Evolutionary conservation across 92 coral and sea anemone genomes (phyloP).

Genomic region (Scolanthus callimorphus): DNA sequence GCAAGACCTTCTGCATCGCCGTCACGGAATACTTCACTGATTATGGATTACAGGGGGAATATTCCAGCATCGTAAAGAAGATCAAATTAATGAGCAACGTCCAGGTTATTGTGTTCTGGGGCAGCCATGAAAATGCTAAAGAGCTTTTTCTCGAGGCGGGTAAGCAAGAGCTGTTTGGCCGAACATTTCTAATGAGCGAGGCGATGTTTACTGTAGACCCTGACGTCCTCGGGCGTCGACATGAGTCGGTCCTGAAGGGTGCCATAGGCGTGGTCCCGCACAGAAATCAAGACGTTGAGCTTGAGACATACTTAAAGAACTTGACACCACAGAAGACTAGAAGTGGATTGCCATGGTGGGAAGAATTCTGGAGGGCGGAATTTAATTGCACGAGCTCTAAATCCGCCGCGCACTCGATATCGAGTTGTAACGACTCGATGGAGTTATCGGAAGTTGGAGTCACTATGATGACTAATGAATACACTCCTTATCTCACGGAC

Average conservation of each 20-base stretch:
- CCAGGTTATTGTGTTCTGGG: slow-evolving; percentile 55
- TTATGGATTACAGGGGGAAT: slow-evolving; percentile 7
- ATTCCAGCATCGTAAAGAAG: slow-evolving; percentile 20
- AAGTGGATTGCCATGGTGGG: slow-evolving; percentile 36
- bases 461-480: slow-evolving; percentile 23
- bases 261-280: slow-evolving; percentile 43
- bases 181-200: slow-evolving; percentile 62
- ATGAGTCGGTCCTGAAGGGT: slow-evolving; percentile 21
- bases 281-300: slow-evolving; percentile 14
- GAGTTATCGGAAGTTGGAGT: slow-evolving; percentile 8
- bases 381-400: slow-evolving; percentile 19
- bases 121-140: slow-evolving; percentile 19
- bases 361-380: slow-evolving; percentile 32
- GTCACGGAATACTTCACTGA: slow-evolving; percentile 49
- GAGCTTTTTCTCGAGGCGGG: slow-evolving; percentile 38
- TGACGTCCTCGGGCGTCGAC: slow-evolving; percentile 20
- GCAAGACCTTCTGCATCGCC: slow-evolving; percentile 45
- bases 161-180: slow-evolving; percentile 31
- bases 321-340: slow-evolving; percentile 11
- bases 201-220: slow-evolving; percentile 41
- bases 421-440: slow-evolving; percentile 12
- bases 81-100: slow-evolving; percentile 24
- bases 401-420: not conserved
- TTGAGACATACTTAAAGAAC: slow-evolving; percentile 13
- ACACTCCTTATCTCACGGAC: slow-evolving; percentile 41